Evolutionary conservation across 2,113 vertebrate species (phyloP).

Genomic region (Amazona vittata): DNA sequence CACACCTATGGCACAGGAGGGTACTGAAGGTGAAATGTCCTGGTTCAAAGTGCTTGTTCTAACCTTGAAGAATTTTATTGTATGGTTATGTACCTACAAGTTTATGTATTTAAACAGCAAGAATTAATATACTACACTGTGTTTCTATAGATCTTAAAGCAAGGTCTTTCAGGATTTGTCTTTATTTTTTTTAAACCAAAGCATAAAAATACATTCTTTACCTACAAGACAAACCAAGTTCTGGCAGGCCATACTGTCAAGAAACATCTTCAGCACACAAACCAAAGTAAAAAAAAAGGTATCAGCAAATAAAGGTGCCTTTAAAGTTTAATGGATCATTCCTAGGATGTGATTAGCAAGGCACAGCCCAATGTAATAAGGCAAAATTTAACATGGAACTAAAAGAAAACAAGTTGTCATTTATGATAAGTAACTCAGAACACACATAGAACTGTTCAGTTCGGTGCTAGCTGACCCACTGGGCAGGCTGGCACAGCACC

Average conservation of each 20-base stretch:
- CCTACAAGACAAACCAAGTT: neutral
- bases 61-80: neutral
- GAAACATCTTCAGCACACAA: neutral
- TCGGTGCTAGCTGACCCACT: fast-evolving
- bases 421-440: neutral
- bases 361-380: neutral
- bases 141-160: neutral
- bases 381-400: neutral
- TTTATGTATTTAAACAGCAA: neutral
- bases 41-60: neutral
- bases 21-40: neutral
- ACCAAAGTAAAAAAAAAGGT: neutral
- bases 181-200: neutral
- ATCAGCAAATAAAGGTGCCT: neutral
- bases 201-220: neutral
- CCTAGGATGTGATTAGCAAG: neutral
- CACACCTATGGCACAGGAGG: neutral
- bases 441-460: fast-evolving
- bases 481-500: neutral
- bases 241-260: neutral
- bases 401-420: neutral
- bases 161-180: neutral
- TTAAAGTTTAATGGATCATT: neutral
- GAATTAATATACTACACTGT: neutral
- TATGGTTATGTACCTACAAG: neutral